Percentiles rank a stretch among this genome's conserved stretches.
Evolutionary conservation across 2,888 invertebrate species (phyloP).

Genomic region (Limnephilus rhombicus): DNA sequence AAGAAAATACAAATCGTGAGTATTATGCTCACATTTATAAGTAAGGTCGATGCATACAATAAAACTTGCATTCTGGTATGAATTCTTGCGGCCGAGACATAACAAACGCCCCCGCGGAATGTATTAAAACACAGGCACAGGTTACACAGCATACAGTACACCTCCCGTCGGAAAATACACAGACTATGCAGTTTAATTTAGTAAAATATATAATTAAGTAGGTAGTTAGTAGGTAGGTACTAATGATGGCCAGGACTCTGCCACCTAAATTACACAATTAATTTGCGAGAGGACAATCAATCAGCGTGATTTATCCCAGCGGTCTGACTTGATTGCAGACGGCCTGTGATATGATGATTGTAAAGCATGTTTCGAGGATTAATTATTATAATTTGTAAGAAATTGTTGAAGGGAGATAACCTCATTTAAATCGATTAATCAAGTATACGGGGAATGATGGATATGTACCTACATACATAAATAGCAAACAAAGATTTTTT

Average conservation of each 20-base stretch:
- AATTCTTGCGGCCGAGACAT: constrained; percentile 46
- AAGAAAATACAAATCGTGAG: background rate
- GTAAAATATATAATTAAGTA: background rate
- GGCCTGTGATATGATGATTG: background rate
- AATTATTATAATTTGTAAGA: background rate
- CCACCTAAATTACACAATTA: constrained; percentile 31
- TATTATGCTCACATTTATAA: background rate
- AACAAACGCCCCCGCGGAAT: constrained; percentile 39
- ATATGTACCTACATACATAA: background rate
- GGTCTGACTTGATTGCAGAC: constrained; percentile 13
- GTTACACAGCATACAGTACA: background rate
- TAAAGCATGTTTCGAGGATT: background rate
- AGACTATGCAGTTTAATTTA: background rate
- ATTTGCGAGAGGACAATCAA: constrained; percentile 25
- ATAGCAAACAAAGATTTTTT: background rate
- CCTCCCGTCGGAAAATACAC: background rate
- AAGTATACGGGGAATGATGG: background rate
- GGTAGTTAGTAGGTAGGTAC: background rate
- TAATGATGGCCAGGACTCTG: background rate
- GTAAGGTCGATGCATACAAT: constrained; percentile 24
- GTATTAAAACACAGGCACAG: background rate
- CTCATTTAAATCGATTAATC: background rate
- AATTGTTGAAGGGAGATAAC: background rate
- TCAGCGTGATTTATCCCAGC: constrained; percentile 24
- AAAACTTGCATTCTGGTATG: constrained; percentile 22